Conservation (phyloP, 2,797 vertebrate genomes). For the Rhynchonycteris naso region DNA sequence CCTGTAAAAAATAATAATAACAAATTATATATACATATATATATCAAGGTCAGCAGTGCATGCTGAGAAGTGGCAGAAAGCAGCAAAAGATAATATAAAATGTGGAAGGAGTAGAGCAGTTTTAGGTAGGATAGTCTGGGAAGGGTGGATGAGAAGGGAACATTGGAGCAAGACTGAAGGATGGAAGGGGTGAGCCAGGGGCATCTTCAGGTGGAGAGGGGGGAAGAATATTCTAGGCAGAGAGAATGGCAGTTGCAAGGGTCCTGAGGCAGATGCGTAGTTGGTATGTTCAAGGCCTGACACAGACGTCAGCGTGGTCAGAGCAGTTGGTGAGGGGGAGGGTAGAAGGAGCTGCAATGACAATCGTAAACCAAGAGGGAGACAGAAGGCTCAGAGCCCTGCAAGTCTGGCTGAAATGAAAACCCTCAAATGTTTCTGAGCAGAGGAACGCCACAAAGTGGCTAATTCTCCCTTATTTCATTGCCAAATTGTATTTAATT, state of each 20-base stretch:
- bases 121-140: not conserved
- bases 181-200: not conserved
- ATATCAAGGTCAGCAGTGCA: not conserved
- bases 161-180: no score
- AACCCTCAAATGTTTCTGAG: not conserved
- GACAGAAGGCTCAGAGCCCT: no score
- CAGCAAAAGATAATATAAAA: not conserved
- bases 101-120: not conserved
- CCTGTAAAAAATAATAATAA: no score
- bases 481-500: not conserved
- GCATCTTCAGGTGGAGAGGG: not conserved
- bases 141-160: not conserved
- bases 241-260: not conserved
- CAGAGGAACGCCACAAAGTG: not conserved
- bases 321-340: rapidly evolving
- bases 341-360: not conserved
- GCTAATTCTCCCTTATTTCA: not conserved
- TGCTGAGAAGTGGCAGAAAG: not conserved
- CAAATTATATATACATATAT: no score
- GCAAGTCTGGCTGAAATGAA: not conserved
- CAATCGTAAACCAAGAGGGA: no score
- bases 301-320: not conserved
- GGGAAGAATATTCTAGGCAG: not conserved
- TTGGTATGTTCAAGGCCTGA: not conserved
- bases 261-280: no score